Evolutionary conservation across 2,888 invertebrate genomes (phyloP), one percentile per base, ranked within the genome.

Genomic region (Arge pagana): DNA sequence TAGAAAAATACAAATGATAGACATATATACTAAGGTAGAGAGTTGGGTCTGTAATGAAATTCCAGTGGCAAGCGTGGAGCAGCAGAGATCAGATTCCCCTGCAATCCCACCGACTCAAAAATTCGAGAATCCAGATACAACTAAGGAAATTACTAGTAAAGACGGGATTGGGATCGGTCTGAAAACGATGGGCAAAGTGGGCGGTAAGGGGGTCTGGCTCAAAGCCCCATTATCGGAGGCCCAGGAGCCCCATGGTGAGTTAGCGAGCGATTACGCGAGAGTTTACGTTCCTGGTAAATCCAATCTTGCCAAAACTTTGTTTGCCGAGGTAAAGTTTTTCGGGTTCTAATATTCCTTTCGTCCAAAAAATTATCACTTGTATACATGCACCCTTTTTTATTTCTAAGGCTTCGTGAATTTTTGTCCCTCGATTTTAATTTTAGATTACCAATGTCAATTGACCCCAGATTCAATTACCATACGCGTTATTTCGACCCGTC

Each of bases 1-100:
- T n/a, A 3, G 28, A 26, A 10, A 2, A 26, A 26, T 26, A 2
- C n/a, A 2, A 26, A 26, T 26, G 3, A 26, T 10, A 52, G 52
- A 65, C 68, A 59, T 55, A 62, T 30, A 21, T 16, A 42, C 30
- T 30, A 30, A 18, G 8, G 62, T 64, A 64, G 63, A 68, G 10
- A n/a, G 64, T 62, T 66, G 67, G 66, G 65, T 66, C 62, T 66
- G 60, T 71, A 56, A 62, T 69, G 59, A 69, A 70, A 71, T 75
- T 75, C 51, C 74, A 76, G 75, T 75, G 75, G 75, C 75, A 63
- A 76, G 72, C 63, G 75, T 70, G 68, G 76, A 76, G 72, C 74
- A 74, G 69, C 75, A 76, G 69, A 72, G 76, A 63, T 74, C 74
- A 63, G 76, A 75, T 61, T 74, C 74, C 60, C 76, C 75, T 66